Percentiles rank a stretch among this genome's conserved stretches.
Conservation (phyloP, 2,888 invertebrate genomes). For the Punctoribates punctum region DNA sequence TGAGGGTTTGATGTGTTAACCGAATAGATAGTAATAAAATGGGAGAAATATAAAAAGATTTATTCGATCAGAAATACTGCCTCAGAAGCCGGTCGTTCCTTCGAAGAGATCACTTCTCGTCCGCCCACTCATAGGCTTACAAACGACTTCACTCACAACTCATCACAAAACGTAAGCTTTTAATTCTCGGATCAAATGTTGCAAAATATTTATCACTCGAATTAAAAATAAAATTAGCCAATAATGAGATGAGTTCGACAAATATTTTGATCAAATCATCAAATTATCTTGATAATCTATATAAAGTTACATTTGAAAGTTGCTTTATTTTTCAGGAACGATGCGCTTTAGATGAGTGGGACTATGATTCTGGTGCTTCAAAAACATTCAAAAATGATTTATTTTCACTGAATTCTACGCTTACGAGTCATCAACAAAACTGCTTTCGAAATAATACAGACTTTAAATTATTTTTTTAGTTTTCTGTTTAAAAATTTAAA, state of each 20-base stretch:
- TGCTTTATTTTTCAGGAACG: not conserved
- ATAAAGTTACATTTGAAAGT: not conserved
- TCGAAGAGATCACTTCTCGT: not conserved
- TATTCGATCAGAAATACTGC: not conserved
- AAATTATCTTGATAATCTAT: too few species aligned
- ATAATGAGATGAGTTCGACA: too few species aligned
- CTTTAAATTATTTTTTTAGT: slow-evolving; percentile 19
- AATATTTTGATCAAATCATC: too few species aligned
- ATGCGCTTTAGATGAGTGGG: not conserved
- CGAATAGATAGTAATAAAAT: too few species aligned
- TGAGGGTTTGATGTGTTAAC: too few species aligned
- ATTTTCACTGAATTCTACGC: slow-evolving; percentile 1
- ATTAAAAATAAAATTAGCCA: too few species aligned
- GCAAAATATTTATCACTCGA: too few species aligned
- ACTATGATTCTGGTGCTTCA: not conserved
- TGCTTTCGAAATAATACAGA: not conserved
- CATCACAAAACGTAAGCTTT: not conserved
- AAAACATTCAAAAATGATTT: slow-evolving; percentile 30
- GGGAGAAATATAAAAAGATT: too few species aligned
- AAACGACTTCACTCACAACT: not conserved
- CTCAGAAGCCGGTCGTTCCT: slow-evolving; percentile 28
- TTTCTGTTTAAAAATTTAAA: not conserved
- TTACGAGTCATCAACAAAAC: slow-evolving; percentile 12
- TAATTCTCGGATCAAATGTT: too few species aligned
- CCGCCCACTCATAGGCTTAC: slow-evolving; percentile 25